Base-by-base conservation (phyloP, 1,140 invertebrate species). In the Bathynomus jamesi region DNA sequence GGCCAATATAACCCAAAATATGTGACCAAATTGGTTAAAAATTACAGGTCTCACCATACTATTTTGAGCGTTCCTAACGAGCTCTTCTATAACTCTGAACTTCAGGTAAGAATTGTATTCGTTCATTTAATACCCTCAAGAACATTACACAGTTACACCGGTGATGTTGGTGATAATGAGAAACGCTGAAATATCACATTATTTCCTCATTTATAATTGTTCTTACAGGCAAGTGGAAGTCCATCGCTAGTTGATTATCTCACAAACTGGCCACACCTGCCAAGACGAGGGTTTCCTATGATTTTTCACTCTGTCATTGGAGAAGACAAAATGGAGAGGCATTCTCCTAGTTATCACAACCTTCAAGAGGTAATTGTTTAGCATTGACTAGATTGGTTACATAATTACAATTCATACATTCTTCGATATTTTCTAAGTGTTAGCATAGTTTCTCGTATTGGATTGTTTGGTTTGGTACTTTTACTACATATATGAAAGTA, bases 11-110 rank as follows among this genome's bases (percentile, higher is more conserved):
- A 69, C 28, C 21, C 10, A 2, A 28, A 29, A n/a, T 69, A 69
- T 61, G 61, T 69, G 27, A 69, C 67, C 28, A 69, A 69, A 61
- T 61, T 69, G 11, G 27, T 69, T n/a, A 31, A 10, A 28, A 69
- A 69, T 28, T 69, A 61, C 67, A 28, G 67, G 5, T 69, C 67
- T 24, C 67, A 69, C 28, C 4, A n/a, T 7, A 29, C 28, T 5
- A 61, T 69, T 28, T 60, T 69, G 4, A 11, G 61, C 32, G 21
- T 69, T 69, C 28, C 67, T 3, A 69, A 69, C 28, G 24, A 28
- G 21, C 3, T 27, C 0, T 69, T 69, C 67, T 69, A 69, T 28
- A 61, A 69, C 5, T 29, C 25, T 4, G 31, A 69, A 25, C 25
- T 69, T 13, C 0, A 10, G 28, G 40, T n/a, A 8, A 7, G 53